Evolutionary conservation across 2,888 invertebrate species (phyloP).

Genomic region (Slavum lentiscoides): DNA sequence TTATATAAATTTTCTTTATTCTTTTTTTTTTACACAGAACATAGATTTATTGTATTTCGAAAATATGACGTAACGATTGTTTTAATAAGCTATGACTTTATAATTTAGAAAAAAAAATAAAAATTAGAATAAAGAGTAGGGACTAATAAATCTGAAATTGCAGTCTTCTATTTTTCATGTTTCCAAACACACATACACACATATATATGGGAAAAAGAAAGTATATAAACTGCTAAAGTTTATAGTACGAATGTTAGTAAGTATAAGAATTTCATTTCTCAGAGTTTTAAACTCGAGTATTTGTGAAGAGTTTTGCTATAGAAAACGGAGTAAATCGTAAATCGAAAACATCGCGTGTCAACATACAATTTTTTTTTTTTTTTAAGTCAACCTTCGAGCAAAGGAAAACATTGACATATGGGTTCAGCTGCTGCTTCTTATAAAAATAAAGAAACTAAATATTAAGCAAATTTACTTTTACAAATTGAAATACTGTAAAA

Average conservation of each 20-base stretch:
- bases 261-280: background rate
- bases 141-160: no score
- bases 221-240: no score
- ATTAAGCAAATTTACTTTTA: background rate
- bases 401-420: background rate
- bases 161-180: no score
- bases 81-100: no score
- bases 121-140: no score
- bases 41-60: no score
- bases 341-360: slow-evolving; percentile 7
- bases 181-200: no score
- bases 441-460: background rate
- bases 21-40: no score
- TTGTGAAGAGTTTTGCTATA: background rate
- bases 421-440: background rate
- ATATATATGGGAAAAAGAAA: no score
- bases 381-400: background rate
- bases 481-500: background rate
- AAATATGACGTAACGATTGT: no score
- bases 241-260: background rate
- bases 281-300: background rate
- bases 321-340: background rate
- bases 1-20: no score
- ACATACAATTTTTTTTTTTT: background rate
- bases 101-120: no score